These are phyloP conservation scores for Nemopilema nomurai DNA, from an alignment of 30 jellyfish, hydroid and myxozoan species.

Conservation along the genomic window DNA sequence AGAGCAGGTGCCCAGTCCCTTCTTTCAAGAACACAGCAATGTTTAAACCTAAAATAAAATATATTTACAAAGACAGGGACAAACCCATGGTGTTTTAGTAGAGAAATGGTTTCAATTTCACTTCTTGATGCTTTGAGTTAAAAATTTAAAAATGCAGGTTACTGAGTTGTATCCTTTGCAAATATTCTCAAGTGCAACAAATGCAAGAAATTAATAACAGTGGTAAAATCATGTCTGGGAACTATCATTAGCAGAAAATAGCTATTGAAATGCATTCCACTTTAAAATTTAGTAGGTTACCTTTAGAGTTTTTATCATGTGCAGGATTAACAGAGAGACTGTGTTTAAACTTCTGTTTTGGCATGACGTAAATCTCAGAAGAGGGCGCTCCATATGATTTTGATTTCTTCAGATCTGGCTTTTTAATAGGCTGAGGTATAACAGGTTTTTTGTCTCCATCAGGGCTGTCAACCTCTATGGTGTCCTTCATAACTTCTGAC, in stretches of 20 bases:
- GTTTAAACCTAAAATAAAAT: constrained; percentile 59
- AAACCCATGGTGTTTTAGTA: too few relatives aligned
- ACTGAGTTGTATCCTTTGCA: too few relatives aligned
- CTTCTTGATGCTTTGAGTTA: too few relatives aligned
- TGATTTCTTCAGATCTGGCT: constrained; percentile 37
- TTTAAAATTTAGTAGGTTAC: too few relatives aligned
- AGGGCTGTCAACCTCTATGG: background rate
- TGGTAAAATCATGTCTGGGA: too few relatives aligned
- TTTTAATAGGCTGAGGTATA: background rate
- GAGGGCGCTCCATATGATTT: constrained; percentile 58
- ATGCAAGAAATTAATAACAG: too few relatives aligned
- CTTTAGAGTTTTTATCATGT: constrained; percentile 30
- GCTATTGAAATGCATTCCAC: too few relatives aligned
- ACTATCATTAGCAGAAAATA: too few relatives aligned
- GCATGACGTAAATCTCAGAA: constrained; percentile 8
- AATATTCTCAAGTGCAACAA: too few relatives aligned
- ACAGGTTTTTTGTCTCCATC: constrained; percentile 17
- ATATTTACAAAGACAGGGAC: background rate
- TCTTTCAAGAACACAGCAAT: constrained; percentile 96
- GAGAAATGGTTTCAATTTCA: too few relatives aligned
- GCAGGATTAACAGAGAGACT: constrained; percentile 52
- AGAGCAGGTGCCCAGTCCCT: constrained; percentile 71
- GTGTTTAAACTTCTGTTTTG: constrained; percentile 34
- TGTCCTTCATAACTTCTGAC: background rate
- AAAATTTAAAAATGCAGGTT: too few relatives aligned